A percentile compares a stretch with the other conserved stretches of the same genome.
Conservation (phyloP, 2,888 invertebrate species). For the Escarpia spicata region DNA sequence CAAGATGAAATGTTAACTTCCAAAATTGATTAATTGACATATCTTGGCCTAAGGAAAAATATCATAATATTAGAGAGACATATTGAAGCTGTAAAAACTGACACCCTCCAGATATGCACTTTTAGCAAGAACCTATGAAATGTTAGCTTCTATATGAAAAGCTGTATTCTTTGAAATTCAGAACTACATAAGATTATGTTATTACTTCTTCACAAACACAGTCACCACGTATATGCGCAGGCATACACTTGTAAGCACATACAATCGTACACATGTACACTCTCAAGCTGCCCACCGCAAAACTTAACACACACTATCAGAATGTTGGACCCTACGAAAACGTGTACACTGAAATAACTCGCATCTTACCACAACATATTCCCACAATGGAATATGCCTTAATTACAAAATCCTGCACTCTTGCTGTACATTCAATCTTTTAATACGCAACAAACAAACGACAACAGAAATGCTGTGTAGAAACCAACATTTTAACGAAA, state of each 20-base stretch:
- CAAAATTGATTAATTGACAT: too few relatives aligned
- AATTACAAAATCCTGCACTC: not conserved
- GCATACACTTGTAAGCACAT: not conserved
- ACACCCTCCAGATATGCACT: too few relatives aligned
- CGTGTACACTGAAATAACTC: not conserved
- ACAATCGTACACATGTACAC: too few relatives aligned
- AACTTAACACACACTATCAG: not conserved
- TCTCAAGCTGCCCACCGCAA: too few relatives aligned
- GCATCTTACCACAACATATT: not conserved
- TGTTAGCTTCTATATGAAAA: not conserved
- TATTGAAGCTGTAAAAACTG: too few relatives aligned
- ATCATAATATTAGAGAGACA: too few relatives aligned
- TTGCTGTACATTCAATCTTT: not conserved
- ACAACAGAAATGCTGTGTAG: not conserved
- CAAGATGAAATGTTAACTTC: too few relatives aligned
- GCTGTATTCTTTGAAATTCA: not conserved
- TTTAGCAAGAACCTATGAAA: too few relatives aligned
- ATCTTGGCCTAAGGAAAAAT: too few relatives aligned
- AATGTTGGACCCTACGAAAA: not conserved
- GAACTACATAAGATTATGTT: not conserved
- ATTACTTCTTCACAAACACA: not conserved
- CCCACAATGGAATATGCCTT: not conserved
- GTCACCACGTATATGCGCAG: not conserved
- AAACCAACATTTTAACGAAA: not conserved
- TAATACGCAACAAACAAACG: not conserved